These are phyloP conservation scores for Neodon shergylaensis DNA, from an alignment of 2,113 vertebrate genomes.

Conservation along the genomic window DNA sequence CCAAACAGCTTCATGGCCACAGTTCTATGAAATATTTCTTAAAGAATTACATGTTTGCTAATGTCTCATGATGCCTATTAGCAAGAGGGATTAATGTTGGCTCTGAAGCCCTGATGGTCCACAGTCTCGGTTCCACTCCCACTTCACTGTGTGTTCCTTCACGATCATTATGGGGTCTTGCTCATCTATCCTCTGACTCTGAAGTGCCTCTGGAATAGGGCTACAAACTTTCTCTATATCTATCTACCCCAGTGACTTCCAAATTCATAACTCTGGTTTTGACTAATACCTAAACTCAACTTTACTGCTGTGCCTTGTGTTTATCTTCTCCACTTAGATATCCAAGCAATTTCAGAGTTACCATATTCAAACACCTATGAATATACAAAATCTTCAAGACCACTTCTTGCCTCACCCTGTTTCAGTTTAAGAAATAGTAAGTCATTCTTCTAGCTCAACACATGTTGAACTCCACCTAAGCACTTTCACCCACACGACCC, in stretches of 20 bases:
- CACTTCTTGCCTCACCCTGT: background rate
- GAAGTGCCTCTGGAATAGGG: background rate
- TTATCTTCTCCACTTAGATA: background rate
- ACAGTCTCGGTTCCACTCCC: background rate
- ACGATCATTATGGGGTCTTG: background rate
- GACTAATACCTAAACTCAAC: background rate
- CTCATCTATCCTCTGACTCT: background rate
- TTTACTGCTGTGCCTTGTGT: background rate
- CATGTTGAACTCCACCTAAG: background rate
- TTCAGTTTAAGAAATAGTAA: background rate
- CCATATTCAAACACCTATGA: background rate
- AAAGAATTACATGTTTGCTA: background rate
- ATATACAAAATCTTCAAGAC: background rate
- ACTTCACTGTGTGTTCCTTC: background rate
- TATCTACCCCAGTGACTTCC: background rate
- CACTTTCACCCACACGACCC: background rate
- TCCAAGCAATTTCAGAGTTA: background rate
- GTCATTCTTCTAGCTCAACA: background rate
- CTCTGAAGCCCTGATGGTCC: rapidly evolving
- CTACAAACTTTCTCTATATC: background rate
- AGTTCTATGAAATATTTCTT: background rate
- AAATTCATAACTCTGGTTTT: background rate
- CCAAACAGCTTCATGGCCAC: background rate
- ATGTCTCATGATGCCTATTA: background rate
- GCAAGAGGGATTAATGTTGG: background rate